Conservation (phyloP, 2,113 vertebrate species). For the Chloropsis hardwickii region DNA sequence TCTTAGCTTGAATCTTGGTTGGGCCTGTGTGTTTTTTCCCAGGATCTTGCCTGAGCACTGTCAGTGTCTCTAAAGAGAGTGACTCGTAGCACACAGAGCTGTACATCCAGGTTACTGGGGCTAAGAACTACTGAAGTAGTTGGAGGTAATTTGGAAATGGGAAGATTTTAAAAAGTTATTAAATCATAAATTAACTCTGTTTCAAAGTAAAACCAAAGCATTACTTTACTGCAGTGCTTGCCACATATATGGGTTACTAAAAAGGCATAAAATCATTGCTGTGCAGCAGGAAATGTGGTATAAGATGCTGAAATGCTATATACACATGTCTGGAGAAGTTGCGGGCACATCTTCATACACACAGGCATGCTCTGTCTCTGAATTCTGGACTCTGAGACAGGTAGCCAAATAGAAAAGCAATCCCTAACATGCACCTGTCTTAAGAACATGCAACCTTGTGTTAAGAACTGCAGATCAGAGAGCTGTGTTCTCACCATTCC, state of each 20-base stretch:
- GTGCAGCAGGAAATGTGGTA: background rate
- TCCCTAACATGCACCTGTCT: background rate
- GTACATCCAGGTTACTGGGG: background rate
- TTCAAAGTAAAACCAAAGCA: background rate
- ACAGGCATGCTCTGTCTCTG: background rate
- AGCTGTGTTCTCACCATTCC: background rate
- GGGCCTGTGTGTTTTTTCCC: background rate
- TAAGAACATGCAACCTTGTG: background rate
- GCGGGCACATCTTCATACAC: background rate
- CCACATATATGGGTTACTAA: background rate
- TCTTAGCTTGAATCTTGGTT: background rate
- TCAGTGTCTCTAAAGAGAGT: background rate
- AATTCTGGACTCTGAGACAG: background rate
- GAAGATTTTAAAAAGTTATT: background rate
- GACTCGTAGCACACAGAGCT: fast-evolving
- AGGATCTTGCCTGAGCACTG: background rate
- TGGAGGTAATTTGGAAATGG: background rate
- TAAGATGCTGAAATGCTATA: background rate
- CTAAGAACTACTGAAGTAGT: background rate
- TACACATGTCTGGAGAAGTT: background rate
- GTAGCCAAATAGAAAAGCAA: background rate
- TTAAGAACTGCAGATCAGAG: background rate
- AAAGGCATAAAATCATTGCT: background rate
- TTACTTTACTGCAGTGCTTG: background rate
- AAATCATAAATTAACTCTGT: background rate